Evolutionary conservation across 2,888 invertebrate species (phyloP), one percentile per base, ranked within the genome.

Genomic region (Melikaiella ostensackeni): DNA sequence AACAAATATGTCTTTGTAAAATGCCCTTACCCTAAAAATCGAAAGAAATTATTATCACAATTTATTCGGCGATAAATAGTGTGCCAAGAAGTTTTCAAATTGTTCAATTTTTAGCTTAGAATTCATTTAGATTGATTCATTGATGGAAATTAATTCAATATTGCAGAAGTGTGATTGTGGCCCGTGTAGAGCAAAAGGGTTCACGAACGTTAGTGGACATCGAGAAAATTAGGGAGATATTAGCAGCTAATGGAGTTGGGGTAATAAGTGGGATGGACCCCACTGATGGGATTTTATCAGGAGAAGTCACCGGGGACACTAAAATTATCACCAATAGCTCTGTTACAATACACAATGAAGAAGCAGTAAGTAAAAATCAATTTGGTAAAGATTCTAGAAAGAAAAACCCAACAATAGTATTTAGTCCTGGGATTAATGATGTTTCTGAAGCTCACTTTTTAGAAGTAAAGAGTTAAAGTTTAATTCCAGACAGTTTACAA

Each of bases 401-500:
- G 19, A 42, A 70, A 42, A 24, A 13, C 50, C 62, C 16, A 13
- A 11, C 19, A 75, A 62, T 27, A 75, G 6, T 57, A 24, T 75
- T 50, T 35, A 1, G 4, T 50, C 11, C 9, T 63, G 1, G 9
- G 16, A 33, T 59, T 59, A 13, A 30, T 38, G 27, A 9, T 55
- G 6, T 35, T 61, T 0, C 30, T 70, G 50, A 21, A 19, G 38
- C n/a, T 78, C 21, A 80, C 75, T 78, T 76, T 61, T 77, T 64
- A 79, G 76, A 75, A 80, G 75, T 75, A 66, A 83, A 35, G 75
- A 62, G 61, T 75, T 59, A 79, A 63, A 24, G 77, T 79, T 42
- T 55, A 38, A 35, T 94, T 94, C 84, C 93, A 96, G 96, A 94
- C 94, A 79, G 90, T 95, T 42, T 96, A 96, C 87, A 94, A 94